phyloP scores from a whole-genome alignment of 1,140 invertebrate genomes.

The Pemphigus obesinymphae region DNA sequence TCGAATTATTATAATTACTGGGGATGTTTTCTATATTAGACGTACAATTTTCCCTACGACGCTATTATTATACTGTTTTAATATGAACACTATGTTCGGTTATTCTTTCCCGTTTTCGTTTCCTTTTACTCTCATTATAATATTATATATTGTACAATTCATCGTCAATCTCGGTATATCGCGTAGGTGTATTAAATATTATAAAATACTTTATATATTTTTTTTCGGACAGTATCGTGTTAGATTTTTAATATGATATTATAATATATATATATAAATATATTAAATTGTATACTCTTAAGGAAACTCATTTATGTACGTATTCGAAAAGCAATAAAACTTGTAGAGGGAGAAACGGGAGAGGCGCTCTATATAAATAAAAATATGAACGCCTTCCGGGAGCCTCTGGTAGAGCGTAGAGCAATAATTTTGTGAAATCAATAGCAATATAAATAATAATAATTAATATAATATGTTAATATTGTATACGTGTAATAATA shows the following conservation, averaged over 20 bases:
- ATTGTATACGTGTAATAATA: background rate
- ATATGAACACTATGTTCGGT: background rate
- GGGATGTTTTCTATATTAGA: background rate
- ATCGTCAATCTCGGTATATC: background rate
- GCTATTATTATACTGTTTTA: no score
- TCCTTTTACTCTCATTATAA: background rate
- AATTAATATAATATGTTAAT: background rate
- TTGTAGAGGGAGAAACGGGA: constrained; percentile 35
- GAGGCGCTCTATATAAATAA: background rate
- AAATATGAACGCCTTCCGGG: background rate
- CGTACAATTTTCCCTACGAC: background rate
- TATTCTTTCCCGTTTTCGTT: background rate
- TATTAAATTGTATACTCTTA: background rate
- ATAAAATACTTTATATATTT: background rate
- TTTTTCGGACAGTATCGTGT: no score
- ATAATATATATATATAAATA: background rate
- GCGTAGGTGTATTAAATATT: background rate
- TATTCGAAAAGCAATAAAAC: constrained; percentile 39
- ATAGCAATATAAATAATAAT: constrained; percentile 8
- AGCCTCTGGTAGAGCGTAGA: constrained; percentile 22
- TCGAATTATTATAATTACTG: background rate
- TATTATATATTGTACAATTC: no score
- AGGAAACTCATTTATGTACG: constrained; percentile 29
- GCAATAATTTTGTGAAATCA: constrained; percentile 28
- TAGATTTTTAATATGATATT: background rate